These are phyloP conservation scores for Spheniscus mendiculus DNA, from an alignment of 2,113 vertebrate genomes.

Conservation along the genomic window DNA sequence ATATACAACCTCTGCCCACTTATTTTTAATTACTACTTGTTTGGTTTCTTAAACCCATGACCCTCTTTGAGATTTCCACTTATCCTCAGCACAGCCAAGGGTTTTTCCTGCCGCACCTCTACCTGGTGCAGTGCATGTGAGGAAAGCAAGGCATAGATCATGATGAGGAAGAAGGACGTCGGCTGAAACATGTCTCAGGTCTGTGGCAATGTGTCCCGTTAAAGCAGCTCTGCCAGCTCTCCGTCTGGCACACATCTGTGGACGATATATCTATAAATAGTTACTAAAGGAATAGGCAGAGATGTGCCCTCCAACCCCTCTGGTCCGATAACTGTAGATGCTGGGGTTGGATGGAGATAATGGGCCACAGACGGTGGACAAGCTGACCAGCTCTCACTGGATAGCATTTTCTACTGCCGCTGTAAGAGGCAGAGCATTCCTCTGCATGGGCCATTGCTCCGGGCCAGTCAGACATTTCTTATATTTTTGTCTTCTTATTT, in stretches of 20 bases:
- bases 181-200: not conserved
- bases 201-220: fast-evolving
- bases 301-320: not conserved
- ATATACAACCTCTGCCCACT: not conserved
- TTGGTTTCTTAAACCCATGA: conserved; percentile 22
- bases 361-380: not conserved
- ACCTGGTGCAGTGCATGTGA: fast-evolving
- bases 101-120: not conserved
- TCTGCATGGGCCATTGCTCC: not conserved
- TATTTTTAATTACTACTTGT: conserved; percentile 45
- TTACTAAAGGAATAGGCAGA: not conserved
- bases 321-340: not conserved
- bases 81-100: not conserved
- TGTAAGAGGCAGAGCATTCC: not conserved
- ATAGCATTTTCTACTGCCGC: not conserved
- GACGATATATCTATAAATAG: not conserved
- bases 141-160: not conserved
- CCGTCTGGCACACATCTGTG: not conserved
- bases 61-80: not conserved
- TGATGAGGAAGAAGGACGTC: fast-evolving
- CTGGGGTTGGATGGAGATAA: not conserved
- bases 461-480: not conserved
- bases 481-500: not conserved
- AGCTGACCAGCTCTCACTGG: not conserved
- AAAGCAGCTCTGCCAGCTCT: not conserved